Evolutionary conservation across 2,797 vertebrate species (phyloP), one percentile per base, ranked within the genome.

Genomic region (Hapalemur alaotrensis): DNA sequence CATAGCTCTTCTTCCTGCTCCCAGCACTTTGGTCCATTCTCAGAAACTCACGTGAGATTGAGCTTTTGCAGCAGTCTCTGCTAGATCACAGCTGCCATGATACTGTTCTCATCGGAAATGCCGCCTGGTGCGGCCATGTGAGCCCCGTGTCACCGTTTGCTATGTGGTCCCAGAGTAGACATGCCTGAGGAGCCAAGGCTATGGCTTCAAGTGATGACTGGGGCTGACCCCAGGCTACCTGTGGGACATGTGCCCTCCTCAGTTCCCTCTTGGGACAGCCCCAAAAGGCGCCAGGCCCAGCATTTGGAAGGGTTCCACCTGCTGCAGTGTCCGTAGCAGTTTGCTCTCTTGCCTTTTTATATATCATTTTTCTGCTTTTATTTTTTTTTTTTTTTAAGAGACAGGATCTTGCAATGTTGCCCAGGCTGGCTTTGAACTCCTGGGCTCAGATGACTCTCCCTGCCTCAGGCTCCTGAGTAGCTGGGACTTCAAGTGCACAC

Each of bases 61-160:
- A 43, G 22, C 28, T 35, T 81, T 88, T 54, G 50, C 78, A 15
- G 69, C 43, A n/a, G 22, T 65, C 54, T 88, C 78, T 43, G 54
- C 52, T 59, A 11, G 73, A 38, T 95, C 78, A 38, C 20, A 18
- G n/a, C 35, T 38, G 20, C 41, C 14, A 3, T 22, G 46, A 70
- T 18, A 3, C 28, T 13, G 17, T 63, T 28, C 23, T 88, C 61
- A n/a, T 11, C 17, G 54, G 48, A 72, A 52, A n/a, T 41, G 8
- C 57, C 0, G 15, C 57, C 61, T 1, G 0, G 0, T 1, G 17
- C 73, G 85, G n/a, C n/a, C 1, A 0, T 0, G 0, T 7, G 70
- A 46, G 61, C 63, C 52, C 35, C 17, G 2, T 7, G 1, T 18
- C 35, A 20, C 28, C 38, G 7, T 46, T 80, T 15, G 0, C 48